A percentile compares a stretch with the other conserved stretches of the same genome.
Evolutionary conservation across 2,113 vertebrate genomes (phyloP).

Genomic region (Physeter macrocephalus): DNA sequence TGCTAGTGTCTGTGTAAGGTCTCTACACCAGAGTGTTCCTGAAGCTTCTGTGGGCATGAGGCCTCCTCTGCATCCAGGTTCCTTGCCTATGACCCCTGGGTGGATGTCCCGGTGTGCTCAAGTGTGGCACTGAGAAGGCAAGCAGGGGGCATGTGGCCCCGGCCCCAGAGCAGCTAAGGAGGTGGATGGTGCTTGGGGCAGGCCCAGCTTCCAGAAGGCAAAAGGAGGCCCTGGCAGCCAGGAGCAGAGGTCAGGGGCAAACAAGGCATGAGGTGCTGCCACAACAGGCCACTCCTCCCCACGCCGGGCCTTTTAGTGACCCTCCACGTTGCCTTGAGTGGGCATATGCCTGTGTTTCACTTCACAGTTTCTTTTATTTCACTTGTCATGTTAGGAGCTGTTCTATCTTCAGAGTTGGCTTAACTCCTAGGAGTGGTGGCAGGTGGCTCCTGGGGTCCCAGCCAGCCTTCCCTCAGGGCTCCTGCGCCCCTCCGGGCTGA

Average conservation of each 20-base stretch:
- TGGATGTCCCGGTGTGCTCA: background rate
- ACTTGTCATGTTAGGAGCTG: background rate
- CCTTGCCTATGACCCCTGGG: background rate
- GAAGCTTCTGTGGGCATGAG: background rate
- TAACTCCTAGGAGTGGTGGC: background rate
- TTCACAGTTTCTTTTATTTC: background rate
- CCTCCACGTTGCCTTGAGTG: too few species aligned
- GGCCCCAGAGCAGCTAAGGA: background rate
- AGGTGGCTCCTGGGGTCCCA: background rate
- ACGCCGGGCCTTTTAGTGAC: accelerated
- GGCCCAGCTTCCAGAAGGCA: background rate
- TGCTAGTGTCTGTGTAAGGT: background rate
- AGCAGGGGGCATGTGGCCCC: background rate
- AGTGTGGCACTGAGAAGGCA: background rate
- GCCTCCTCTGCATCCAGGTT: background rate
- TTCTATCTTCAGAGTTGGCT: accelerated
- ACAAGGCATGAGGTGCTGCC: background rate
- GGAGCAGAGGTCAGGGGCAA: too few species aligned
- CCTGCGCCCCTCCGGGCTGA: background rate
- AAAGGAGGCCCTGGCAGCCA: background rate
- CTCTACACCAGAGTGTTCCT: background rate
- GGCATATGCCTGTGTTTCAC: background rate
- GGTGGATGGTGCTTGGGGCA: background rate
- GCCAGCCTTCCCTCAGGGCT: background rate
- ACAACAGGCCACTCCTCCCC: accelerated